These are phyloP conservation scores for Norana najaformis DNA, from an alignment of 2,888 invertebrate species.

Conservation along the genomic window DNA sequence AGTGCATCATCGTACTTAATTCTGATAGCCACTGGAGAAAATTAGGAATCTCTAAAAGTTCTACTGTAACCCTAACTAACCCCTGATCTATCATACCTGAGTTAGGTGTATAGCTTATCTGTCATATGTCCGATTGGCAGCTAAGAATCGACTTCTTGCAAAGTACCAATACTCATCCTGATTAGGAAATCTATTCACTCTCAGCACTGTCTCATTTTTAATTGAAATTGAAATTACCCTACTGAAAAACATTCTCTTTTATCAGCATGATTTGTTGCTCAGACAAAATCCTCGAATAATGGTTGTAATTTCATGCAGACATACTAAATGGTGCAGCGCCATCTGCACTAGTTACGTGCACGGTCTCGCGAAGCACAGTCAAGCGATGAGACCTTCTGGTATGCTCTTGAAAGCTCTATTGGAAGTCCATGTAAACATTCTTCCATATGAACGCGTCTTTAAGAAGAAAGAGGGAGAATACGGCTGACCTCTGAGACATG, in stretches of 20 bases:
- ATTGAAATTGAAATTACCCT: too few species aligned
- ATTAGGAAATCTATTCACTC: not conserved
- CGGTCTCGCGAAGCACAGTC: too few species aligned
- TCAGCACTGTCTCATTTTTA: not conserved
- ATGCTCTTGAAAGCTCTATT: too few species aligned
- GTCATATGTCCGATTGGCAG: not conserved
- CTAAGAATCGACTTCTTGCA: not conserved
- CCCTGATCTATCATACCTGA: not conserved
- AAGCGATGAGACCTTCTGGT: too few species aligned
- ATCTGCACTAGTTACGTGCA: not conserved
- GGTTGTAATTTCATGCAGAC: not conserved
- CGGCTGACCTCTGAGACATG: constrained; percentile 31
- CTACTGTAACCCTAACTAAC: not conserved
- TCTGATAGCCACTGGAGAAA: not conserved
- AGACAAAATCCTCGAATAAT: not conserved
- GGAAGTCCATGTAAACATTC: too few species aligned
- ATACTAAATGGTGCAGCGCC: not conserved
- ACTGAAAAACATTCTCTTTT: not conserved
- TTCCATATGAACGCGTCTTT: too few species aligned
- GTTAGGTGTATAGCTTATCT: not conserved
- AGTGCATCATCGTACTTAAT: not conserved
- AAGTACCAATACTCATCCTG: not conserved
- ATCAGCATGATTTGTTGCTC: not conserved
- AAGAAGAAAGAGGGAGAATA: too few species aligned
- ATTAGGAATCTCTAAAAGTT: not conserved